phyloP scores from a whole-genome alignment of 2,888 invertebrate genomes.

The Eupithecia abbreviata region DNA sequence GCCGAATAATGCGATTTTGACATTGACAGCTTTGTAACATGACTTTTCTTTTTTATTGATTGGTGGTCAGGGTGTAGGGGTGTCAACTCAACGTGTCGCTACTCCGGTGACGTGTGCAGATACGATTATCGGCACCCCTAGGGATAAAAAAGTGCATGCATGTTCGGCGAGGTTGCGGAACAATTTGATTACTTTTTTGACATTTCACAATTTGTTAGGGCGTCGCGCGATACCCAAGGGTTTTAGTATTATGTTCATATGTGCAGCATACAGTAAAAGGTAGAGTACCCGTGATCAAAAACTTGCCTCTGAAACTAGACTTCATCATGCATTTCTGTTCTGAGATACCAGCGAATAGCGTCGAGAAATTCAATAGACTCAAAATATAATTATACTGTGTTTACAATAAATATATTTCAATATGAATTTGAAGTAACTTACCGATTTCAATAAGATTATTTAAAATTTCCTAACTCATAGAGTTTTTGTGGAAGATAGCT shows the following conservation, averaged over 20 bases:
- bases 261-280: not conserved
- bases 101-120: conserved; percentile 74
- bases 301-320: no score
- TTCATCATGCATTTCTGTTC: no score
- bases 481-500: no score
- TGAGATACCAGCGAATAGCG: no score
- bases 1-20: conserved; percentile 34
- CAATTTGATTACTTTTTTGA: conserved; percentile 54
- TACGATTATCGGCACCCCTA: conserved; percentile 73
- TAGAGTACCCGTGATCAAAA: not conserved
- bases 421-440: no score
- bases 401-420: no score
- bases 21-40: conserved; percentile 24
- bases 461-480: no score
- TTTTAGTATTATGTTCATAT: conserved; percentile 8
- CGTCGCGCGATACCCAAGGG: conserved; percentile 26
- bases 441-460: no score
- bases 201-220: conserved; percentile 47
- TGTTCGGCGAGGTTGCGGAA: conserved; percentile 48
- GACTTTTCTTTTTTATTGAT: conserved; percentile 56
- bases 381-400: no score
- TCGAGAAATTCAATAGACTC: no score
- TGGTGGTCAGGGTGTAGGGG: conserved; percentile 68
- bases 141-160: conserved; percentile 63
- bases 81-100: conserved; percentile 62